Percentiles rank a stretch among this genome's conserved stretches.
Conservation (phyloP, 2,888 invertebrate genomes). For the Dicyrtoma fusca region DNA sequence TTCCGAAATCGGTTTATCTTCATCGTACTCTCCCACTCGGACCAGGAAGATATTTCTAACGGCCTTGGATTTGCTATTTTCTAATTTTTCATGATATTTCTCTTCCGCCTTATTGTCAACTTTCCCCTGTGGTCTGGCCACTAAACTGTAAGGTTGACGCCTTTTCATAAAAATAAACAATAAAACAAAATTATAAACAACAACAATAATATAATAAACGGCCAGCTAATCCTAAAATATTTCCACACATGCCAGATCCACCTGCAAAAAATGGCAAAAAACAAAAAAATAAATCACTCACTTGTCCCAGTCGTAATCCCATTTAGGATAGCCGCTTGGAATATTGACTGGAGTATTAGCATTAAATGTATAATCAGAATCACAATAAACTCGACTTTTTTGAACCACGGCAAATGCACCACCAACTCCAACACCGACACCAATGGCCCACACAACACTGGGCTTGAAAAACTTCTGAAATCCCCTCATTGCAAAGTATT, state of each 20-base stretch:
- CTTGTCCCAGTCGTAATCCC: conserved; percentile 41
- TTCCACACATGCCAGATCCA: neutral
- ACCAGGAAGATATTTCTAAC: conserved; percentile 83
- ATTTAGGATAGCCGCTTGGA: conserved; percentile 28
- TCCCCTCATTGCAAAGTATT: conserved; percentile 11
- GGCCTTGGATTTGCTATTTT: conserved; percentile 67
- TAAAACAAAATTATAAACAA: neutral
- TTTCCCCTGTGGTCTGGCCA: conserved; percentile 7
- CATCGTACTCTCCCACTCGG: conserved; percentile 92
- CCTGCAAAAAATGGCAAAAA: neutral
- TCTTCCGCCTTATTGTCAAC: conserved; percentile 9
- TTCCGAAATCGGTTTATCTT: conserved; percentile 72
- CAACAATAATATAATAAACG: neutral
- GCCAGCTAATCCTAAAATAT: neutral
- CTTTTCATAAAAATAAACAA: conserved; percentile 26
- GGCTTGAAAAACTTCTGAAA: conserved; percentile 20
- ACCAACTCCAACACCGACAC: neutral
- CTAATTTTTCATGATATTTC: conserved; percentile 65
- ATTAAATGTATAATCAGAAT: conserved; percentile 22
- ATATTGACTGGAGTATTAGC: conserved; percentile 32
- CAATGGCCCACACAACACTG: conserved; percentile 3
- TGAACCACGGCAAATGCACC: no score
- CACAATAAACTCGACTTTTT: conserved; percentile 2
- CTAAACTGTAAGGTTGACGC: conserved; percentile 35
- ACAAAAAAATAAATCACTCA: conserved; percentile 18